phyloP scores from a whole-genome alignment of 2,888 invertebrate species.

The Drosophila fungiperda region DNA sequence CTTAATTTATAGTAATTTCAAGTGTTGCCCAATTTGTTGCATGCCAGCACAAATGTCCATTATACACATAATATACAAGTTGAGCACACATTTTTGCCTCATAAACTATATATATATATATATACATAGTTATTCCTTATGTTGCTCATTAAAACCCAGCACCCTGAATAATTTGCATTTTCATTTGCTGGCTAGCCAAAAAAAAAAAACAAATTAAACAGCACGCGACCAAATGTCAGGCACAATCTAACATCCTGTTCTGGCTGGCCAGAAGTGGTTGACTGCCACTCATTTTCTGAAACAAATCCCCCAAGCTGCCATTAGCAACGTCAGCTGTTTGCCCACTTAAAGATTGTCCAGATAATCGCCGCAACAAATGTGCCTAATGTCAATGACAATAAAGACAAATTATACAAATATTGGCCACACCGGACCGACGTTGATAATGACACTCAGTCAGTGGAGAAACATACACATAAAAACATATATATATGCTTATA shows the following conservation, averaged over 20 bases:
- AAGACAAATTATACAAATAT: slow-evolving; percentile 74
- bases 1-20: not conserved
- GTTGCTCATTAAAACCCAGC: slow-evolving; percentile 32
- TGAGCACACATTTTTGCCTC: not conserved
- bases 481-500: slow-evolving; percentile 22
- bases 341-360: slow-evolving; percentile 71
- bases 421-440: slow-evolving; percentile 41
- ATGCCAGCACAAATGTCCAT: slow-evolving; percentile 8
- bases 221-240: slow-evolving; percentile 41
- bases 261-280: slow-evolving; percentile 3
- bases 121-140: not conserved
- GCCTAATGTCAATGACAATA: slow-evolving; percentile 74
- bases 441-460: slow-evolving; percentile 59
- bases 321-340: slow-evolving; percentile 73
- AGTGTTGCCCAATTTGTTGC: slow-evolving; percentile 19
- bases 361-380: slow-evolving; percentile 75
- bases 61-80: not conserved
- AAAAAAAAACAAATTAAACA: slow-evolving; percentile 45
- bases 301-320: slow-evolving; percentile 25
- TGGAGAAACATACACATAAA: not conserved
- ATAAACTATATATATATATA: not conserved
- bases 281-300: too few species aligned
- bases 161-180: slow-evolving; percentile 55
- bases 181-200: slow-evolving; percentile 29
- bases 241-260: slow-evolving; percentile 33